A percentile compares a stretch with the other conserved stretches of the same genome.
phyloP scores from a whole-genome alignment of 2,797 vertebrate species.

The Peromyscus nudipes region DNA sequence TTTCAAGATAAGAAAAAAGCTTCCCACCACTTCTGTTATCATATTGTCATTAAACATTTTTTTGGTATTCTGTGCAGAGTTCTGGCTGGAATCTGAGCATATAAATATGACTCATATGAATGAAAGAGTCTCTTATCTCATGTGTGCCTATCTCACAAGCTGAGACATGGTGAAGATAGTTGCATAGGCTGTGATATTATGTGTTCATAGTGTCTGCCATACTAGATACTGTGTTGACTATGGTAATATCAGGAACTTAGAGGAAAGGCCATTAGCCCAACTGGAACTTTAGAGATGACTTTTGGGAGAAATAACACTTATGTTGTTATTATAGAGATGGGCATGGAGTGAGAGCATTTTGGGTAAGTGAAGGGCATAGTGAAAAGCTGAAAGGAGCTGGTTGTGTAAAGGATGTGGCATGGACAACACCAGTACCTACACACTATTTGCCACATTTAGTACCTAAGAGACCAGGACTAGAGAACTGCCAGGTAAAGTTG shows the following conservation, averaged over 20 bases:
- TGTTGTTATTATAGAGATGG: not conserved
- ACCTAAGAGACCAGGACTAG: not conserved
- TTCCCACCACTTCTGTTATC: slow-evolving; percentile 38
- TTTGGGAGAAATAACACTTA: slow-evolving; percentile 7
- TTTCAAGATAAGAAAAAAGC: slow-evolving; percentile 49
- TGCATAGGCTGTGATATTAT: not conserved
- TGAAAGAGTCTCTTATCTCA: not conserved
- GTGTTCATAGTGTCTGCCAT: not conserved
- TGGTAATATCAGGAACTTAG: not conserved
- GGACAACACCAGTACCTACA: not conserved
- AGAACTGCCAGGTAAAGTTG: not conserved
- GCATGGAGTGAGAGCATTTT: not conserved
- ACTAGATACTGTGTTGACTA: not conserved
- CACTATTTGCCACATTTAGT: not conserved
- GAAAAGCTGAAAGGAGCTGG: not conserved
- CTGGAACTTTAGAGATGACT: not conserved
- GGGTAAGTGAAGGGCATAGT: not conserved
- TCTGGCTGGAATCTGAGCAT: not conserved
- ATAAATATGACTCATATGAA: not conserved
- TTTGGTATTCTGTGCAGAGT: slow-evolving; percentile 3
- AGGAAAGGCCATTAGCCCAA: not conserved
- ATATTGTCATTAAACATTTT: slow-evolving; percentile 11
- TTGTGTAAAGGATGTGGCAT: not conserved
- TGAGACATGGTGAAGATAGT: not conserved
- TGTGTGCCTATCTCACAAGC: not conserved